Conservation (phyloP, 2,888 invertebrate genomes). For the Tipula lateralis region DNA sequence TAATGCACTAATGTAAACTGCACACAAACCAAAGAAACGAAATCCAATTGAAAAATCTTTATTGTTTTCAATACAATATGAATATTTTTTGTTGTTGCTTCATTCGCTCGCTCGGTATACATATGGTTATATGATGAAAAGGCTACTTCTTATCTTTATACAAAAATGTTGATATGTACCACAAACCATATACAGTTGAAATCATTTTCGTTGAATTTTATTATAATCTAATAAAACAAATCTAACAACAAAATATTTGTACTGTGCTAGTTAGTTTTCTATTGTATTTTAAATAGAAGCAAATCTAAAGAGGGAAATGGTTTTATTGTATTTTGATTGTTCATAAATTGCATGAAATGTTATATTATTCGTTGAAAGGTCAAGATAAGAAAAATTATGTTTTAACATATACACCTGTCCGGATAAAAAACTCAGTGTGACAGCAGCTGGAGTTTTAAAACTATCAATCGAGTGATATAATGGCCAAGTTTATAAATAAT, state of each 20-base stretch:
- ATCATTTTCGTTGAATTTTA: neutral
- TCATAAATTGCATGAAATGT: neutral
- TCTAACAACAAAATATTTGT: neutral
- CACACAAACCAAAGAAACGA: neutral
- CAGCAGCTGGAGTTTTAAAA: too few relatives aligned
- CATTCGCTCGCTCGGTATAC: neutral
- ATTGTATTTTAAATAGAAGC: neutral
- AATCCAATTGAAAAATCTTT: constrained; percentile 11
- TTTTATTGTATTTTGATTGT: neutral
- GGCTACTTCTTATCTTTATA: neutral
- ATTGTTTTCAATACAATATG: neutral
- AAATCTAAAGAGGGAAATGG: neutral
- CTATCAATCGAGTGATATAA: too few relatives aligned
- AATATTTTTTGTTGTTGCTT: neutral
- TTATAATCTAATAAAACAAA: constrained; percentile 3
- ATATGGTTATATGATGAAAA: neutral
- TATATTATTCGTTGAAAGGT: neutral
- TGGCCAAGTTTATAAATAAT: too few relatives aligned
- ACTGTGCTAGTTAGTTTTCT: neutral
- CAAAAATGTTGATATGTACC: neutral
- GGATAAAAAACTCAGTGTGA: neutral
- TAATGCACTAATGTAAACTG: neutral
- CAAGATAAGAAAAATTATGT: neutral
- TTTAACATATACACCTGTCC: neutral
- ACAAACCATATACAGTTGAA: neutral